A percentile compares a stretch with the other conserved stretches of the same genome.
phyloP scores from a whole-genome alignment of 2,113 vertebrate species.

The Urocolius indicus region DNA sequence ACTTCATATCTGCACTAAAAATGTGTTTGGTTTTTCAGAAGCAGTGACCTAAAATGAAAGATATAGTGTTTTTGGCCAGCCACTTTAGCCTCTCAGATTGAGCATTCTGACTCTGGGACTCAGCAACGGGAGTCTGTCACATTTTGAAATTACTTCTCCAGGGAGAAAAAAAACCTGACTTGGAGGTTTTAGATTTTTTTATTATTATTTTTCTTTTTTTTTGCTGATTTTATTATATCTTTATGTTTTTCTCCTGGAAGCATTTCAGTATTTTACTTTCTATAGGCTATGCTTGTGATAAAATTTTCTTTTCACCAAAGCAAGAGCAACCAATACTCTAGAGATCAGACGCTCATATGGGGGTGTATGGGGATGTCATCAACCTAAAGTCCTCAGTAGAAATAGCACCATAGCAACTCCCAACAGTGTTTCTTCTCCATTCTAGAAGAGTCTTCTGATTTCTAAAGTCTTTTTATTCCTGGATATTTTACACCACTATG shows the following conservation, averaged over 20 bases:
- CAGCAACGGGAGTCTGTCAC: background rate
- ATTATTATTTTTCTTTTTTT: no score
- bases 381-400: background rate
- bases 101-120: background rate
- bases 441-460: background rate
- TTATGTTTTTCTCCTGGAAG: background rate
- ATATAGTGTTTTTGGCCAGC: background rate
- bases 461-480: background rate
- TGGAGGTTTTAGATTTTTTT: background rate
- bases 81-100: background rate
- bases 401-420: background rate
- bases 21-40: background rate
- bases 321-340: rapidly evolving
- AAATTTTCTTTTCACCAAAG: background rate
- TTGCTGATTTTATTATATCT: background rate
- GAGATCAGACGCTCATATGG: background rate
- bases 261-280: background rate
- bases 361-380: background rate
- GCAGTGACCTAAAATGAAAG: background rate
- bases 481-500: background rate
- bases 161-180: background rate
- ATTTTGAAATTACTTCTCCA: background rate
- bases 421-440: background rate
- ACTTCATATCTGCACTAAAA: background rate
- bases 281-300: background rate